A percentile compares a stretch with the other conserved stretches of the same genome.
Evolutionary conservation across 2,113 vertebrate genomes (phyloP).

Genomic region (Cervus canadensis): DNA sequence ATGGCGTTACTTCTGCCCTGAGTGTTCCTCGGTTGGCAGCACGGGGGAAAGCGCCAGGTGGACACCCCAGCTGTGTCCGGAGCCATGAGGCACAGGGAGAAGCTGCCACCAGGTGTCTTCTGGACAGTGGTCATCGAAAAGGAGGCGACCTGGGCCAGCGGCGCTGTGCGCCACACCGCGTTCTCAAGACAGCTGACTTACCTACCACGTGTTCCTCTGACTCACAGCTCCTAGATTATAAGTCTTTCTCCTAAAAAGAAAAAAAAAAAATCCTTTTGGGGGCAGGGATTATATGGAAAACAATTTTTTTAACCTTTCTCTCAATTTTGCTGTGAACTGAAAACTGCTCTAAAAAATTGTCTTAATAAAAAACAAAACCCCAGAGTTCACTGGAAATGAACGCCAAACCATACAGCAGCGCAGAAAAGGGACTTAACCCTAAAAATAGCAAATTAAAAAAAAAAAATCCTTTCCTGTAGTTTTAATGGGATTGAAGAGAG

Average conservation of each 20-base stretch:
- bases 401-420: neutral
- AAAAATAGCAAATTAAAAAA: neutral
- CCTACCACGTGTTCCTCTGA: neutral
- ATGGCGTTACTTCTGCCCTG: accelerated
- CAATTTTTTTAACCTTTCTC: neutral
- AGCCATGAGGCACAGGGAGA: neutral
- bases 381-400: neutral
- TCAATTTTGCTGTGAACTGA: neutral
- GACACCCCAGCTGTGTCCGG: neutral
- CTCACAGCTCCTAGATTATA: neutral
- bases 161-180: neutral
- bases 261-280: neutral
- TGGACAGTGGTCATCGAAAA: neutral
- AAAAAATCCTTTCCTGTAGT: neutral
- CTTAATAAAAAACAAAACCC: neutral
- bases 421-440: neutral
- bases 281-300: neutral
- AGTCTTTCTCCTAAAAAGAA: neutral
- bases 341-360: neutral
- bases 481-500: neutral
- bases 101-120: neutral
- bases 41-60: neutral
- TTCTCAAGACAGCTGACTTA: neutral
- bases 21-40: neutral
- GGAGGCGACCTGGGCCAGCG: neutral